Conservation (phyloP, 2,888 invertebrate genomes). For the Mimumesa dahlbomi region DNA sequence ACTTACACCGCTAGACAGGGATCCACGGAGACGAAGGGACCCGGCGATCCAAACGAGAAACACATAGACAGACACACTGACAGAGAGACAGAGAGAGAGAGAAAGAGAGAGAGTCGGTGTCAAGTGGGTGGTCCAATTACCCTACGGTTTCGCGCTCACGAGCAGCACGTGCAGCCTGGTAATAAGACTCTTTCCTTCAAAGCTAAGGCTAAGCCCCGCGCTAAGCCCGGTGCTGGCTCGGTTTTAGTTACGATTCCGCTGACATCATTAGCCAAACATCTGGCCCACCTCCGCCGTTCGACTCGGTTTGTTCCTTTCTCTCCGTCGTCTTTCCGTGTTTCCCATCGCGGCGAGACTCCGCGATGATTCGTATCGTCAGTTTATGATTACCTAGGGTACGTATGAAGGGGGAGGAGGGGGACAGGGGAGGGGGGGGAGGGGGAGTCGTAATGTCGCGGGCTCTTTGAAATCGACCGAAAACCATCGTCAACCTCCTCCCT, state of each 20-base stretch:
- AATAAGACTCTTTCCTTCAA: slow-evolving; percentile 78
- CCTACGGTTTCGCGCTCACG: slow-evolving; percentile 76
- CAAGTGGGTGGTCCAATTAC: slow-evolving; percentile 80
- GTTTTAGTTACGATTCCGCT: slow-evolving; percentile 80
- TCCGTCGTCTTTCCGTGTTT: slow-evolving; percentile 6
- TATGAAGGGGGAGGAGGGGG: too few relatives aligned
- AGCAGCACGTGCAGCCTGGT: slow-evolving; percentile 77
- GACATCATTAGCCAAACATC: slow-evolving; percentile 81
- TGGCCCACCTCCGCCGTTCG: slow-evolving; percentile 67
- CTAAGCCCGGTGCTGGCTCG: slow-evolving; percentile 67
- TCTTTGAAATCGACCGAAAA: slow-evolving; percentile 51
- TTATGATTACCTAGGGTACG: slow-evolving; percentile 50
- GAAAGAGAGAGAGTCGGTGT: slow-evolving; percentile 53
- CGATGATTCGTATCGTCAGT: slow-evolving; percentile 36
- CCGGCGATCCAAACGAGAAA: slow-evolving; percentile 17
- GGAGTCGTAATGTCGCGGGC: background rate
- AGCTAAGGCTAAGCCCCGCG: slow-evolving; percentile 64
- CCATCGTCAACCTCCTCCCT: too few relatives aligned
- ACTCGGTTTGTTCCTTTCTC: slow-evolving; percentile 17
- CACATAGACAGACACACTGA: slow-evolving; percentile 40
- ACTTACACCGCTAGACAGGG: slow-evolving; percentile 36
- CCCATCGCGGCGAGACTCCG: slow-evolving; percentile 1
- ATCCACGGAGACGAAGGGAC: slow-evolving; percentile 11
- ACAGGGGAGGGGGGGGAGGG: too few relatives aligned
- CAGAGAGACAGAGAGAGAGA: slow-evolving; percentile 39